Base-by-base conservation (phyloP, 2,888 invertebrate species). In the Capitulum mitella region DNA sequence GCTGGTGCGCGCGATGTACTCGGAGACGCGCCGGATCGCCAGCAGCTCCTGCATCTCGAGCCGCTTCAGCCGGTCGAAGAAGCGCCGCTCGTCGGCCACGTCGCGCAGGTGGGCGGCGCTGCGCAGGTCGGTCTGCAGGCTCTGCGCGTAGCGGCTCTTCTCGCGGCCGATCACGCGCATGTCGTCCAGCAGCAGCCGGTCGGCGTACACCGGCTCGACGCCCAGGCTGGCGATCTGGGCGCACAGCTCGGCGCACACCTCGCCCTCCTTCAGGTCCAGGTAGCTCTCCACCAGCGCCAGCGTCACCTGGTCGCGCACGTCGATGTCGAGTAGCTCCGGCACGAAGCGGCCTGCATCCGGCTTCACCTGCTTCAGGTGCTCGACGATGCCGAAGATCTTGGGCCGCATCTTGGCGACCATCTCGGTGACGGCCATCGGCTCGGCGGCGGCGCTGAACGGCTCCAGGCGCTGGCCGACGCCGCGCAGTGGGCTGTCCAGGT, bases 1-100 rank as follows among this genome's bases (percentile, higher is more conserved):
- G 26, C 70, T 70, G 70, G 70, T 70, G 70, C 70, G 70, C 37
- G 70, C 70, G 40, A 70, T 70, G 70, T 70, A 70, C 70, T 70
- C 70, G 26, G 70, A 70, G 26, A 70, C 70, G 6, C 70, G 70
- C 70, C 70, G 70, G 10, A 70, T 26, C 10, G 40, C 70, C 70
- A 70, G 40, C 70, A 70, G 70, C 70, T 70, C 70, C 70, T 70
- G 70, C 70, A 70, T 70, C 40, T 70, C 70, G 22, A 70, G 70
- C 37, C 22, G 70, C 40, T 70, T 70, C 70, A 40, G 70, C 37
- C 40, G 70, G 37, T 70, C 70, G 70, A 70, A 70, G 70, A 40
- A 70, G 22, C 16, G 40, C 37, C 70, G 70, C 29, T 70, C 70
- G 22, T 70, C 70, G 8, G 70, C 70, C 40, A 70, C 70, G 70